Conservation (phyloP, 1,140 invertebrate genomes). For the Conus betulinus region DNA sequence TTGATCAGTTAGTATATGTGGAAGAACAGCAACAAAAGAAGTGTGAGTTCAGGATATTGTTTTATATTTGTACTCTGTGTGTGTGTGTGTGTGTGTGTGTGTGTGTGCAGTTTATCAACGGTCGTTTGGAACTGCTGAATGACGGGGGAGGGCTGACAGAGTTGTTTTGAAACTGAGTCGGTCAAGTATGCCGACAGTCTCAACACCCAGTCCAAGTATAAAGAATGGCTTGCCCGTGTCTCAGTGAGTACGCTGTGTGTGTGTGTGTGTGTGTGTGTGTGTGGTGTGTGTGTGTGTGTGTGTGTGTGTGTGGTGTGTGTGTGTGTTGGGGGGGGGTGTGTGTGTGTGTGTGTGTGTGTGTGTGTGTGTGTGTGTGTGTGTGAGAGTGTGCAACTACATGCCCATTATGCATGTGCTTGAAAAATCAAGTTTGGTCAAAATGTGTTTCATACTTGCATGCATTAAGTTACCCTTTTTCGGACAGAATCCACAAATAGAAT, state of each 20-base stretch:
- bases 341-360: neutral
- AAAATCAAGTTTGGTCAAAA: no score
- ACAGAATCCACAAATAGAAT: no score
- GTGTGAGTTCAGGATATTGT: no score
- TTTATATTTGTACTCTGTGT: neutral
- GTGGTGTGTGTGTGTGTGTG: no score
- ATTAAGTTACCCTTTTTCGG: no score
- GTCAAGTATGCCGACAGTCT: constrained; percentile 90
- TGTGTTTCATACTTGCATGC: no score
- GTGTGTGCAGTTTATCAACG: constrained; percentile 89
- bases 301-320: no score
- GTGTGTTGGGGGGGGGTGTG: no score
- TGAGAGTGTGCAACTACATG: no score
- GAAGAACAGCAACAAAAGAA: no score
- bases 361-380: neutral
- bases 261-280: neutral
- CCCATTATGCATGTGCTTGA: no score
- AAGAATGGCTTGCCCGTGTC: constrained; percentile 80
- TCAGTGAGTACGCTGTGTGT: constrained; percentile 21
- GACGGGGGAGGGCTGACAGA: constrained; percentile 93
- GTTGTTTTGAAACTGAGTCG: constrained; percentile 94
- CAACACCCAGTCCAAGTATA: constrained; percentile 86
- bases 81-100: neutral
- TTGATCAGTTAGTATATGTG: no score
- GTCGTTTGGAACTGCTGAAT: constrained; percentile 91